Evolutionary conservation across 2,113 vertebrate genomes (phyloP).

Genomic region (Rhizomys pruinosus): DNA sequence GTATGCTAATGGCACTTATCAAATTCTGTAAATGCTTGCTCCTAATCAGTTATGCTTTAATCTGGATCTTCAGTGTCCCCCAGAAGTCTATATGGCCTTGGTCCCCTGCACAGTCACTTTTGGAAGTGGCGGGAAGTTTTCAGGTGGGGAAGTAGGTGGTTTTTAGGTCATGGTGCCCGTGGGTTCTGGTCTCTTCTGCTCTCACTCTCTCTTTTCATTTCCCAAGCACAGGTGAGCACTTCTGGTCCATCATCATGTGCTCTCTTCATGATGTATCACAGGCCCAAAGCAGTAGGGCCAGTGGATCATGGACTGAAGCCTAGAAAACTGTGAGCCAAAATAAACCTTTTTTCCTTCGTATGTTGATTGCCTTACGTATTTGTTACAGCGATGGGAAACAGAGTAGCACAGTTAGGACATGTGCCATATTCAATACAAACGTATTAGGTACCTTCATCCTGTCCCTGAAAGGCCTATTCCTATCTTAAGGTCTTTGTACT

Average conservation of each 20-base stretch:
- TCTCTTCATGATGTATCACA: not conserved
- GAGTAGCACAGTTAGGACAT: too few species aligned
- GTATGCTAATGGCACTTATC: not conserved
- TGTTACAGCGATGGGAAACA: too few species aligned
- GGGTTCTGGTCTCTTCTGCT: not conserved
- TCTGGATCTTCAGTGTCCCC: not conserved
- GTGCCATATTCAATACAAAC: too few species aligned
- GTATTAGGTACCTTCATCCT: too few species aligned
- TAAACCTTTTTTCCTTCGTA: too few species aligned
- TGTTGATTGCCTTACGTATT: too few species aligned
- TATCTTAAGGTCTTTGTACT: too few species aligned
- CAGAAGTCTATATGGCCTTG: not conserved
- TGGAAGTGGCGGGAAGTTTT: not conserved
- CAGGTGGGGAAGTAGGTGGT: not conserved
- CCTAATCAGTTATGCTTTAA: not conserved
- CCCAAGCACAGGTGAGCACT: not conserved
- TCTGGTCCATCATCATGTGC: not conserved
- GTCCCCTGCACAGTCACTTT: not conserved
- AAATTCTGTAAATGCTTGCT: not conserved
- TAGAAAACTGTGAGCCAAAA: not conserved
- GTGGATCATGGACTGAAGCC: too few species aligned
- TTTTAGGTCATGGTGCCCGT: not conserved
- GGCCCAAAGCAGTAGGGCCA: not conserved
- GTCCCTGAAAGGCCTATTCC: too few species aligned
- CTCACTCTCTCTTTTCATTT: not conserved